Base-by-base conservation (phyloP, 2,797 vertebrate species). In the Pogoniulus pusillus region DNA sequence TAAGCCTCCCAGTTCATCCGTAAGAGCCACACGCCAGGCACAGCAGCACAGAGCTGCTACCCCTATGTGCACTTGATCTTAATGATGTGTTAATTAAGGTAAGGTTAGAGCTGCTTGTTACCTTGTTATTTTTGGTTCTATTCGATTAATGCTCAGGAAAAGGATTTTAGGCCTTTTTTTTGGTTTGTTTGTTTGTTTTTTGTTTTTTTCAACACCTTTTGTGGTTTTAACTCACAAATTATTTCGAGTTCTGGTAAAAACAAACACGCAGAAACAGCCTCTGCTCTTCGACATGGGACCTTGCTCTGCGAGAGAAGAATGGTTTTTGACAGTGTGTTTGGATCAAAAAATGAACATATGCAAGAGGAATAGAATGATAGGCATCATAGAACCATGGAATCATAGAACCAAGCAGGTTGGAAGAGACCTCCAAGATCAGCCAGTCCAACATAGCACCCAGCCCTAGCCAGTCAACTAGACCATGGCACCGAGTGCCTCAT, bases 331-430 rank as follows among this genome's bases (percentile, higher is more conserved):
- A 88, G 68, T 30, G 63, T 63, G 64, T 77, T 91, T 92, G 85
- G 95, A 93, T 68, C 68, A 95, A 88, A 88, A 94, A 94, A 86
- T 59, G 71, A 93, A 94, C 83, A 90, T 91, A 93, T 90, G 89
- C 85, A 88, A 74, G 71, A 90, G 77, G 17, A 68, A 24, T 86
- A 74, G 58, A 94, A 94, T 62, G 62, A 91, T 84, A n/a, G n/a
- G n/a, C n/a, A n/a, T n/a, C n/a, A n/a, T n/a, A n/a, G n/a, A n/a
- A n/a, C n/a, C n/a, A n/a, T n/a, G n/a, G n/a, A n/a, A n/a, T n/a
- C n/a, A n/a, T n/a, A n/a, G n/a, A n/a, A n/a, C n/a, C n/a, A n/a
- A n/a, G n/a, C n/a, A n/a, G n/a, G n/a, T n/a, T n/a, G n/a, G n/a
- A n/a, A n/a, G n/a, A n/a, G n/a, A n/a, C n/a, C n/a, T n/a, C n/a